A percentile compares a stretch with the other conserved stretches of the same genome.
These are phyloP conservation scores for Scomber scombrus DNA, from an alignment of 2,113 vertebrate species.

Conservation along the genomic window DNA sequence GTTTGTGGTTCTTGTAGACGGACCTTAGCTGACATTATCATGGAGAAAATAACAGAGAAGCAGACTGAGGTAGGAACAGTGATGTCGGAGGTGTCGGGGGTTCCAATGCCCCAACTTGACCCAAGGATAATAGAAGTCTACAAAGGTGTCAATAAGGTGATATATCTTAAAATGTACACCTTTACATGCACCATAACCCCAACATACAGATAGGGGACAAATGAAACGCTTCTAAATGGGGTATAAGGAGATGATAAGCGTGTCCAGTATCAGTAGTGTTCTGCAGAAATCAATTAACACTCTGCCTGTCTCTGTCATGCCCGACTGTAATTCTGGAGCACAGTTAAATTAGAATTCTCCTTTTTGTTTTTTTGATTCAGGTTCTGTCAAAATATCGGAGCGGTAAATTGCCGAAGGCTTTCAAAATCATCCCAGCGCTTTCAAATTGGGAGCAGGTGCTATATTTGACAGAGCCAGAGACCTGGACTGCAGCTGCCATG, in stretches of 20 bases:
- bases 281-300: not conserved
- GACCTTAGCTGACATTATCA: conserved; percentile 95
- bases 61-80: conserved; percentile 94
- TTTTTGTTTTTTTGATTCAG: conserved; percentile 74
- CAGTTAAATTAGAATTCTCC: not conserved
- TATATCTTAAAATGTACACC: not conserved
- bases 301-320: not conserved
- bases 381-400: conserved; percentile 95
- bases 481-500: conserved; percentile 96
- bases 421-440: conserved; percentile 96
- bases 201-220: not conserved
- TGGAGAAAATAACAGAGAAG: conserved; percentile 99
- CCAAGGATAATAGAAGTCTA: conserved; percentile 94
- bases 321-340: not conserved
- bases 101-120: conserved; percentile 91
- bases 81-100: conserved; percentile 92
- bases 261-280: too few relatives aligned
- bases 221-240: not conserved
- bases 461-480: conserved; percentile 94
- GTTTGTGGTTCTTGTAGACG: conserved; percentile 80
- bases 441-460: conserved; percentile 99
- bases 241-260: too few relatives aligned
- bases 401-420: conserved; percentile 96
- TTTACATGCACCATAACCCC: not conserved
- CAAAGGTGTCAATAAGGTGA: conserved; percentile 92